Evolutionary conservation across 2,797 vertebrate genomes (phyloP).

Genomic region (Chelonia mydas): DNA sequence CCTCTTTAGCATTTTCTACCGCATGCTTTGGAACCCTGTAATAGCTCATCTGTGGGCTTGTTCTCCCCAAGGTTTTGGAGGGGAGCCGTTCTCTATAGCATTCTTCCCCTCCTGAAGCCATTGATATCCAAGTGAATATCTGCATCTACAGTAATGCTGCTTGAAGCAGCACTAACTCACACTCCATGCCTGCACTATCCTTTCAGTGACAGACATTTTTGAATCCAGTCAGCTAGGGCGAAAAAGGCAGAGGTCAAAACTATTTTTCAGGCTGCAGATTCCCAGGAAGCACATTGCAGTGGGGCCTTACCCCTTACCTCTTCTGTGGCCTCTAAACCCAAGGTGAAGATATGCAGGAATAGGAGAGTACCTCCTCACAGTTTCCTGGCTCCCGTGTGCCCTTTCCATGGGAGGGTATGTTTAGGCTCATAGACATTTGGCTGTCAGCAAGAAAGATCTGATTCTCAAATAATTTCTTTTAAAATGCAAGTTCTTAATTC

Average conservation of each 20-base stretch:
- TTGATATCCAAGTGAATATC: neutral
- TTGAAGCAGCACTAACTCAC: neutral
- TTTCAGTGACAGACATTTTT: neutral
- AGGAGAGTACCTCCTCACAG: neutral
- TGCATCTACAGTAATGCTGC: neutral
- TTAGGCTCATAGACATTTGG: neutral
- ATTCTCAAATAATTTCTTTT: neutral
- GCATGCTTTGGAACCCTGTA: accelerated
- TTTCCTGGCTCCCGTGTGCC: neutral
- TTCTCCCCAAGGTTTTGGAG: neutral
- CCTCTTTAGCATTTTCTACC: neutral
- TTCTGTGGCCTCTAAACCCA: neutral
- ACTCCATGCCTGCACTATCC: neutral
- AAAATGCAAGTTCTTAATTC: neutral
- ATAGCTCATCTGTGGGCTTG: neutral
- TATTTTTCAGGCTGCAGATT: neutral
- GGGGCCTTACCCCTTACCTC: neutral
- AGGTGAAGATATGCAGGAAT: neutral
- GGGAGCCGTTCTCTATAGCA: neutral
- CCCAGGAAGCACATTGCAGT: neutral
- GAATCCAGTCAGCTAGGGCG: neutral
- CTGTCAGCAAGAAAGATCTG: neutral
- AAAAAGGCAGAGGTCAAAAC: neutral
- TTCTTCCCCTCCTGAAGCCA: neutral
- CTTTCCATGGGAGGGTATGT: neutral